These are phyloP conservation scores for Atherix ibis DNA, from an alignment of 2,888 invertebrate species.

Conservation along the genomic window DNA sequence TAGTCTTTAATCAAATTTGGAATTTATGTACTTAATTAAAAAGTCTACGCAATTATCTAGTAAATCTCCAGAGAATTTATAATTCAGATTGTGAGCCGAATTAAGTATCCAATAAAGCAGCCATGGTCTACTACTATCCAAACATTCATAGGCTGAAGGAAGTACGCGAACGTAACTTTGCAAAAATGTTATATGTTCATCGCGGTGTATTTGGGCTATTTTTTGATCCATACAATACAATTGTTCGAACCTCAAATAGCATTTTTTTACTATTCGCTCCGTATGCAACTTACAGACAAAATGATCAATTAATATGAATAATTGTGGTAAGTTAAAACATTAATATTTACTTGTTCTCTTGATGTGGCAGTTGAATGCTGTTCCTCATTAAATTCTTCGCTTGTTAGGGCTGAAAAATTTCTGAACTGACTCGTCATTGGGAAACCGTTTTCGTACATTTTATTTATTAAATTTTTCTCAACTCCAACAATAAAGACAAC, in stretches of 20 bases:
- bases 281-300: too few relatives aligned
- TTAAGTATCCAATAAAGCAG: slow-evolving; percentile 94
- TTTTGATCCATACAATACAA: slow-evolving; percentile 37
- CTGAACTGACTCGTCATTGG: too few relatives aligned
- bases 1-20: not conserved
- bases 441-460: too few relatives aligned
- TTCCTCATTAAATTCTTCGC: slow-evolving; percentile 43
- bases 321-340: not conserved
- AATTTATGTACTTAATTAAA: slow-evolving; percentile 35
- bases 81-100: slow-evolving; percentile 62
- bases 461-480: too few relatives aligned
- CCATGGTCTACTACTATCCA: slow-evolving; percentile 96
- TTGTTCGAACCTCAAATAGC: slow-evolving; percentile 35
- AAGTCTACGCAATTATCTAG: slow-evolving; percentile 41
- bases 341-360: slow-evolving; percentile 38
- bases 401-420: slow-evolving; percentile 21
- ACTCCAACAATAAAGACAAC: too few relatives aligned
- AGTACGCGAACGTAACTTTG: slow-evolving; percentile 50
- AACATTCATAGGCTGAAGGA: slow-evolving; percentile 55
- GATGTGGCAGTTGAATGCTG: slow-evolving; percentile 40
- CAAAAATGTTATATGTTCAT: slow-evolving; percentile 48
- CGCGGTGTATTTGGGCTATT: slow-evolving; percentile 43
- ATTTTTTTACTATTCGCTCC: slow-evolving; percentile 39
- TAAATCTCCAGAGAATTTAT: slow-evolving; percentile 40
- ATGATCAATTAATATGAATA: slow-evolving; percentile 31